Conservation (phyloP, 1,140 invertebrate species). For the Drosophila bocki region DNA sequence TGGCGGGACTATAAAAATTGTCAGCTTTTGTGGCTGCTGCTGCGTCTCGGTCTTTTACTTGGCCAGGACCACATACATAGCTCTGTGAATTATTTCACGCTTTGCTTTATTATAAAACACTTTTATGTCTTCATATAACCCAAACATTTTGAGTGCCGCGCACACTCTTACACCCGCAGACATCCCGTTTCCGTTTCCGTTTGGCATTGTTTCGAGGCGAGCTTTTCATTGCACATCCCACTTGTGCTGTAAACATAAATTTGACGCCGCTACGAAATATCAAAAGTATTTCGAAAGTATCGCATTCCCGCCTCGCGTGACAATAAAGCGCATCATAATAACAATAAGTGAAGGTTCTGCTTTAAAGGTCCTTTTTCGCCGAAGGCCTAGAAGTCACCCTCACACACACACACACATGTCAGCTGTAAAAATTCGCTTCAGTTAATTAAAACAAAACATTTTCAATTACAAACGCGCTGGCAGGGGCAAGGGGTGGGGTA, state of each 20-base stretch:
- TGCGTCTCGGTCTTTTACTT: slow-evolving; percentile 23
- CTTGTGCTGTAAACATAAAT: slow-evolving; percentile 79
- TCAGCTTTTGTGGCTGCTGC: slow-evolving; percentile 67
- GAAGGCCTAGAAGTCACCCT: slow-evolving; percentile 37
- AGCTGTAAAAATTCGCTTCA: slow-evolving; percentile 67
- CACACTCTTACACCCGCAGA: slow-evolving; percentile 5
- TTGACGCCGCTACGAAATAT: slow-evolving; percentile 60
- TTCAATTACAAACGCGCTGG: slow-evolving; percentile 62
- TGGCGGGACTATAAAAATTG: slow-evolving; percentile 76
- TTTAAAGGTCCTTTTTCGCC: slow-evolving; percentile 29
- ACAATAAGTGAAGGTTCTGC: slow-evolving; percentile 54
- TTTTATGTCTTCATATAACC: slow-evolving; percentile 83
- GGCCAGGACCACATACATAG: slow-evolving; percentile 49
- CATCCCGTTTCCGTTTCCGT: slow-evolving; percentile 56
- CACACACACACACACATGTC: slow-evolving; percentile 24
- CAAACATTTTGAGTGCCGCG: slow-evolving; percentile 67
- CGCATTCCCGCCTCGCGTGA: slow-evolving; percentile 50
- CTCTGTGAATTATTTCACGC: slow-evolving; percentile 79
- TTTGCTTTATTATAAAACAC: slow-evolving; percentile 83
- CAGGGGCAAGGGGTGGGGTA: too few species aligned
- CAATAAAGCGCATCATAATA: slow-evolving; percentile 81
- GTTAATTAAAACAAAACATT: slow-evolving; percentile 83
- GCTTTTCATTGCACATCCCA: slow-evolving; percentile 73
- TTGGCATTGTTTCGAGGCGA: slow-evolving; percentile 62
- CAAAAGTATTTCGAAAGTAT: slow-evolving; percentile 47